phyloP scores from a whole-genome alignment of 2,113 vertebrate species.

The Oryzias curvinotus region DNA sequence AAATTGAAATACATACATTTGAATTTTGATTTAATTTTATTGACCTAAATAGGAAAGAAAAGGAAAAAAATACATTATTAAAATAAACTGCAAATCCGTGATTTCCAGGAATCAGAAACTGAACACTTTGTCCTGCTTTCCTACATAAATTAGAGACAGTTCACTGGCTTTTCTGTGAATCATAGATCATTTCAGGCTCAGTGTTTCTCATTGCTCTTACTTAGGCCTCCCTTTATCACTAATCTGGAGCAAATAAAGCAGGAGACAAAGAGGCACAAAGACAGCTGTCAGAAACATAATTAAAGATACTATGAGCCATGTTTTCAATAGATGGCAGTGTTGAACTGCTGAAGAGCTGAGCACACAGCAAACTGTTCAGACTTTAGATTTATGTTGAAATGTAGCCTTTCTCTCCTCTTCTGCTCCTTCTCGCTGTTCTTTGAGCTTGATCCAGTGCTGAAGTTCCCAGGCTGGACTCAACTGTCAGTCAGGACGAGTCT shows the following conservation, averaged over 20 bases:
- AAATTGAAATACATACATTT: too few relatives aligned
- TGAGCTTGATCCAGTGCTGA: slow-evolving; percentile 47
- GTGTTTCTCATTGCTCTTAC: slow-evolving; percentile 9
- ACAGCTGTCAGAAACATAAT: slow-evolving; percentile 16
- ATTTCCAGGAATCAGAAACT: background rate
- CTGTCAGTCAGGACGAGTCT: slow-evolving; percentile 71
- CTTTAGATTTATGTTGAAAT: slow-evolving; percentile 49
- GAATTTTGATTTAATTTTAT: too few relatives aligned
- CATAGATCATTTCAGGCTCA: slow-evolving; percentile 6
- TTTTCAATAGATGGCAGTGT: slow-evolving; percentile 67
- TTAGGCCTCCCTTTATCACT: background rate
- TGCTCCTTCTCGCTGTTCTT: slow-evolving; percentile 31
- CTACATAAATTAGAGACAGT: background rate
- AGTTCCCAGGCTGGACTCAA: slow-evolving; percentile 63
- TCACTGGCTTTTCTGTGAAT: slow-evolving; percentile 8
- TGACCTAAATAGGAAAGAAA: too few relatives aligned
- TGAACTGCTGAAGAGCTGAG: slow-evolving; percentile 45
- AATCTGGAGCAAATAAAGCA: background rate
- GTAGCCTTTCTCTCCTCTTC: slow-evolving; percentile 32
- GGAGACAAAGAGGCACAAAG: slow-evolving; percentile 1
- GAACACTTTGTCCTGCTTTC: background rate
- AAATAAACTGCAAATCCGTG: background rate
- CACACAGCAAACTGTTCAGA: slow-evolving; percentile 27
- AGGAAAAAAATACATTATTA: too few relatives aligned
- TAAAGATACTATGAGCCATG: slow-evolving; percentile 15